Evolutionary conservation across 2,113 vertebrate genomes (phyloP).

Genomic region (Anguilla rostrata): DNA sequence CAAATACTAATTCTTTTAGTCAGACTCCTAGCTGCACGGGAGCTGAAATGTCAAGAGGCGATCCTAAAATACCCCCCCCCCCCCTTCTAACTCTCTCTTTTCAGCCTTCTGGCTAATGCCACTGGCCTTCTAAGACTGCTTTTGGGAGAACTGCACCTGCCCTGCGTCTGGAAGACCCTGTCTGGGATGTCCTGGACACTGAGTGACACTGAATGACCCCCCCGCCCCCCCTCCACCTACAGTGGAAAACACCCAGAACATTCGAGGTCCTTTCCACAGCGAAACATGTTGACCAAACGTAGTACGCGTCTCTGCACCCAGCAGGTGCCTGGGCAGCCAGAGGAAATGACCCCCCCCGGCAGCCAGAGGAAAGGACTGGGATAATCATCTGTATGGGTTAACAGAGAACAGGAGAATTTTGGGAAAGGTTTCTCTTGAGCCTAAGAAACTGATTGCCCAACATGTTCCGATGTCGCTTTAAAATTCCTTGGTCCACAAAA

Average conservation of each 20-base stretch:
- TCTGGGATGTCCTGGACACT: not conserved
- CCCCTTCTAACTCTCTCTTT: slow-evolving; percentile 1
- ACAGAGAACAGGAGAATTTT: too few species aligned
- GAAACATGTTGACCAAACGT: not conserved
- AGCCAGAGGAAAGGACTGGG: too few species aligned
- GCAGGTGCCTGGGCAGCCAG: too few species aligned
- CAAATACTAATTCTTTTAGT: not conserved
- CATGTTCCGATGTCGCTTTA: not conserved
- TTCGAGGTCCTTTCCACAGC: not conserved
- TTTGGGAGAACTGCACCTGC: not conserved
- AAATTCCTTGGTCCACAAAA: not conserved
- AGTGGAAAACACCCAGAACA: not conserved
- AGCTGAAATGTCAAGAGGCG: slow-evolving; percentile 35
- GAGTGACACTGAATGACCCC: not conserved
- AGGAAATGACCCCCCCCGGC: too few species aligned
- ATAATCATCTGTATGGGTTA: too few species aligned
- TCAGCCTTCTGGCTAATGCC: not conserved
- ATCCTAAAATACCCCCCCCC: slow-evolving; percentile 39
- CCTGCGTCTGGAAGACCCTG: not conserved
- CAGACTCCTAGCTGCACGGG: not conserved
- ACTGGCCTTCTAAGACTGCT: not conserved
- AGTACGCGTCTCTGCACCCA: too few species aligned
- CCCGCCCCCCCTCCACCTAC: not conserved
- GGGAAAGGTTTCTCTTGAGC: too few species aligned
- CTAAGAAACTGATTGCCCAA: not conserved